Evolutionary conservation across 2,797 vertebrate species (phyloP).

Genomic region (Phataginus tetradactyla): DNA sequence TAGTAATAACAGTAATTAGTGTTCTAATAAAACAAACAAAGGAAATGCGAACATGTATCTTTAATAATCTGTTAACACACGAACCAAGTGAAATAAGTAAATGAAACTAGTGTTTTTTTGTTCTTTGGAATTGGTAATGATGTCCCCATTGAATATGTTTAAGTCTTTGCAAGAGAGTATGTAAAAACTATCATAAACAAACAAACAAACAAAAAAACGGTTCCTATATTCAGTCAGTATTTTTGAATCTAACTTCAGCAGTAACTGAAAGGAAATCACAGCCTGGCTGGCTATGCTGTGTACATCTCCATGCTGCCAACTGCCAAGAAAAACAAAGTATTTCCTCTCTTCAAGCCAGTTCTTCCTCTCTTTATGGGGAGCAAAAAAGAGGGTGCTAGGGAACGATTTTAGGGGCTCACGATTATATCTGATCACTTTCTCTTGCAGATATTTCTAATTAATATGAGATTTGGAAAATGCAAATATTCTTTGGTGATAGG

Average conservation of each 20-base stretch:
- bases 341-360: not conserved
- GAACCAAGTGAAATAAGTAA: constrained; percentile 54
- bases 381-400: not conserved
- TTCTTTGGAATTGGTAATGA: not conserved
- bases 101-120: constrained; percentile 31
- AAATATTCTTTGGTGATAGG: not conserved
- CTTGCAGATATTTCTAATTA: not conserved
- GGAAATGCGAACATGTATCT: constrained; percentile 55
- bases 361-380: not conserved
- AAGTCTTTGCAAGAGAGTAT: not conserved
- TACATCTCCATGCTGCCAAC: not conserved
- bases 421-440: not conserved
- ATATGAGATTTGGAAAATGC: not conserved
- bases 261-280: constrained; percentile 9
- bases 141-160: not conserved
- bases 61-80: constrained; percentile 25
- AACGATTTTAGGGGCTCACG: not conserved
- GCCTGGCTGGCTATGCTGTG: not conserved
- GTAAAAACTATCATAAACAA: not conserved
- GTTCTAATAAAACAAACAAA: constrained; percentile 64
- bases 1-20: constrained; percentile 52
- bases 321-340: not conserved
- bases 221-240: not conserved
- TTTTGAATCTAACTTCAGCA: not conserved
- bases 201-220: not conserved